Evolutionary conservation across 2,888 invertebrate genomes (phyloP).

Genomic region (Trisateles emortualis): DNA sequence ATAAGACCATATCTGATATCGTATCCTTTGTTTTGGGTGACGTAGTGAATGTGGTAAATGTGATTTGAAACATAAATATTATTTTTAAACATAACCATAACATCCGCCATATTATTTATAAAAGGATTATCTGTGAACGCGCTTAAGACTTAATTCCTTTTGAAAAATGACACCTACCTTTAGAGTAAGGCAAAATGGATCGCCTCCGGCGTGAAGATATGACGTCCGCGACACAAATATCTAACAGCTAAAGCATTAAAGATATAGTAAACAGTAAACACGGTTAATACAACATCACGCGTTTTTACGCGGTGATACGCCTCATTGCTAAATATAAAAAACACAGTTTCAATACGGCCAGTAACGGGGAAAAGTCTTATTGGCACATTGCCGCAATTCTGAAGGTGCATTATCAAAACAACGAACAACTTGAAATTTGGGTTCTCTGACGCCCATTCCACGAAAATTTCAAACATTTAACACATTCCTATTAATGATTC

Average conservation of each 20-base stretch:
- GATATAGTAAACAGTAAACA: slow-evolving; percentile 59
- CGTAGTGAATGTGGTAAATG: neutral
- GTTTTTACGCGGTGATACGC: slow-evolving; percentile 59
- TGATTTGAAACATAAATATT: no score
- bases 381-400: slow-evolving; percentile 60
- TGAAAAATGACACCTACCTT: slow-evolving; percentile 63
- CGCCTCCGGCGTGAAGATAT: slow-evolving; percentile 36
- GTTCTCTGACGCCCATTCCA: slow-evolving; percentile 57
- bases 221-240: slow-evolving; percentile 63
- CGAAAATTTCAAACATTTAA: slow-evolving; percentile 55
- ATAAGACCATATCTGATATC: slow-evolving; percentile 19
- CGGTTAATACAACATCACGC: slow-evolving; percentile 61
- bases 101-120: slow-evolving; percentile 57
- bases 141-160: slow-evolving; percentile 57
- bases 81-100: slow-evolving; percentile 20
- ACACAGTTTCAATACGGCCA: slow-evolving; percentile 50
- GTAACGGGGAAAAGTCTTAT: slow-evolving; percentile 46
- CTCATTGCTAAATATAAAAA: slow-evolving; percentile 65
- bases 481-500: slow-evolving; percentile 45
- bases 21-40: slow-evolving; percentile 14
- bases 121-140: slow-evolving; percentile 54
- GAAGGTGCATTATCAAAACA: slow-evolving; percentile 60
- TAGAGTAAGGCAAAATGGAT: slow-evolving; percentile 52
- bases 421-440: slow-evolving; percentile 54
- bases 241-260: slow-evolving; percentile 53